Percentiles rank a stretch among this genome's conserved stretches.
Conservation (phyloP, 2,113 vertebrate genomes). For the Zosterops pallidus region DNA sequence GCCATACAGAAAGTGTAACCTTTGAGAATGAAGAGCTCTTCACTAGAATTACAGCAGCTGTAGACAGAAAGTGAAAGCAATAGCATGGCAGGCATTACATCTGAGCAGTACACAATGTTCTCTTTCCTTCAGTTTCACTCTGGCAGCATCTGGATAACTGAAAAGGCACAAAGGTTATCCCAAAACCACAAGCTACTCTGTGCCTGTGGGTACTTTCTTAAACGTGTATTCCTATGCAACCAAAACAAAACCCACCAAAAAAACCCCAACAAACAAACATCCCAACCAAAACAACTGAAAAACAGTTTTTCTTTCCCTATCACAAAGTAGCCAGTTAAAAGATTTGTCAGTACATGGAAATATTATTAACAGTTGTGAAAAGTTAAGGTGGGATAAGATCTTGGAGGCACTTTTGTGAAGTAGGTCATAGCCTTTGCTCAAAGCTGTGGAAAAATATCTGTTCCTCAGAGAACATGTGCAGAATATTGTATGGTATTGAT, state of each 20-base stretch:
- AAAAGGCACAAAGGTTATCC: not conserved
- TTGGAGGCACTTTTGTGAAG: not conserved
- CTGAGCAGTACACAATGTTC: not conserved
- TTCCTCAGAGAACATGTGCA: not conserved
- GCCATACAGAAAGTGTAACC: constrained; percentile 20
- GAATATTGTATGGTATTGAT: not conserved
- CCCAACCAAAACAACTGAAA: not conserved
- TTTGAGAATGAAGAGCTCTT: constrained; percentile 1
- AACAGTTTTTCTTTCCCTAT: not conserved
- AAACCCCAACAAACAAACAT: not conserved
- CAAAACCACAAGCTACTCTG: not conserved
- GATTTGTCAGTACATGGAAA: not conserved
- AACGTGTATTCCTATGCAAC: not conserved
- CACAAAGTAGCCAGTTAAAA: not conserved
- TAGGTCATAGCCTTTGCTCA: not conserved
- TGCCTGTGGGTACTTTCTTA: not conserved
- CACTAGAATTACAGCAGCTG: not conserved
- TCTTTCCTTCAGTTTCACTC: constrained; percentile 43
- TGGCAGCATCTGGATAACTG: not conserved
- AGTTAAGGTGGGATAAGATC: not conserved
- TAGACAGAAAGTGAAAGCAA: constrained; percentile 69
- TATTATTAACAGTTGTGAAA: not conserved
- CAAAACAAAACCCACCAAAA: too few relatives aligned
- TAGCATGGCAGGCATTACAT: not conserved
- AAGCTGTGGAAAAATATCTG: not conserved